These are phyloP conservation scores for Pelecanus crispus DNA, from an alignment of 2,113 vertebrate genomes.

Conservation along the genomic window DNA sequence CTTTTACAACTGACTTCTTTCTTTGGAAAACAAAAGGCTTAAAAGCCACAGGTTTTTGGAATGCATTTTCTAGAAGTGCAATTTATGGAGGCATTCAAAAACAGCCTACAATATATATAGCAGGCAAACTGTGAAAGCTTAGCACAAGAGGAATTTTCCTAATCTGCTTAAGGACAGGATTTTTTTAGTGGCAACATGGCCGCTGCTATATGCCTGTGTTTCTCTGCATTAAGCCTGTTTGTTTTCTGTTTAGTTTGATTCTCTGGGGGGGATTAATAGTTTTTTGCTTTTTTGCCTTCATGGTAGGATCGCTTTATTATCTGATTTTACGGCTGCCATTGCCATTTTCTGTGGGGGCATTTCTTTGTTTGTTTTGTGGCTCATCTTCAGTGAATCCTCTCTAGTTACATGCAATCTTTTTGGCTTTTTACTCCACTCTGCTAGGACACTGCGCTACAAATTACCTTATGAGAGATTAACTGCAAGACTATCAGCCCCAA, in stretches of 20 bases:
- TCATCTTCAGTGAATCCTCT: constrained; percentile 48
- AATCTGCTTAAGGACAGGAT: constrained; percentile 43
- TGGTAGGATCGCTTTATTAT: constrained; percentile 17
- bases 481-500: neutral
- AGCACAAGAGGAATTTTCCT: constrained; percentile 34
- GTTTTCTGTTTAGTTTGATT: constrained; percentile 59
- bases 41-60: neutral
- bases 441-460: neutral
- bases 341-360: constrained; percentile 9
- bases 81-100: neutral
- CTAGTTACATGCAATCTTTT: neutral
- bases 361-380: constrained; percentile 43
- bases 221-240: constrained; percentile 47
- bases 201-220: constrained; percentile 21
- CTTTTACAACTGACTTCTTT: neutral
- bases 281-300: constrained; percentile 27
- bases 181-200: constrained; percentile 41
- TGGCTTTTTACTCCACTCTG: neutral
- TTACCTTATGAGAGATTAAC: neutral
- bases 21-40: neutral
- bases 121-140: neutral
- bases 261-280: constrained; percentile 42
- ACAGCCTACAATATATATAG: neutral
- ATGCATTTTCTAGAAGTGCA: neutral
- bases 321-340: constrained; percentile 42